Conservation (phyloP, 2,888 invertebrate genomes). For the Encarsia formosa region DNA sequence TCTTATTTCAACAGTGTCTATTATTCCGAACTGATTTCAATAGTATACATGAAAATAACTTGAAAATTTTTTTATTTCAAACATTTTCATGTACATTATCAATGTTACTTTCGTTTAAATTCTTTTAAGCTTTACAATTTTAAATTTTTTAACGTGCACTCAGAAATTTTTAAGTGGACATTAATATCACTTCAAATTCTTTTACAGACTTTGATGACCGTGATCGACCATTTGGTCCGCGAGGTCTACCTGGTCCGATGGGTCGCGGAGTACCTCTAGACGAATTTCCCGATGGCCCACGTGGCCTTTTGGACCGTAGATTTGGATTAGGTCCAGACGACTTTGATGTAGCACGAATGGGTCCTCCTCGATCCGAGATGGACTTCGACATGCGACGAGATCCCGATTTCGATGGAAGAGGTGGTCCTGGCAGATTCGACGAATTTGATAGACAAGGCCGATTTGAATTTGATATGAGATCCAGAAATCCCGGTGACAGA, state of each 20-base stretch:
- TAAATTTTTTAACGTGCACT: no score
- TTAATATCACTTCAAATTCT: no score
- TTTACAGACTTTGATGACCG: slow-evolving; percentile 19
- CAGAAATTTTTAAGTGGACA: no score
- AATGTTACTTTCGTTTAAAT: no score
- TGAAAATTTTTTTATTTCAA: background rate
- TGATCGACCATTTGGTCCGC: slow-evolving; percentile 13
- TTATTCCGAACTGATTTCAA: no score
- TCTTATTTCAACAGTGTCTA: background rate
- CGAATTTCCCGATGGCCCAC: slow-evolving; percentile 23
- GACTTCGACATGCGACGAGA: slow-evolving; percentile 39
- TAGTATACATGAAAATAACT: no score
- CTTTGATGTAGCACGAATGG: slow-evolving; percentile 27
- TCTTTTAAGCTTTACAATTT: no score
- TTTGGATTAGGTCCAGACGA: slow-evolving; percentile 20
- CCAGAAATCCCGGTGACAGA: slow-evolving; percentile 37
- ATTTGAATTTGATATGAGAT: slow-evolving; percentile 46
- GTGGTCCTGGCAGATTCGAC: background rate
- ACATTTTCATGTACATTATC: no score
- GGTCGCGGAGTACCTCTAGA: slow-evolving; percentile 14
- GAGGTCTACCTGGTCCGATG: slow-evolving; percentile 9
- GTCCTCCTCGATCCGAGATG: slow-evolving; percentile 29
- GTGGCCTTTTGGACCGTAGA: slow-evolving; percentile 16
- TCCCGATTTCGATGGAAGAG: slow-evolving; percentile 18
- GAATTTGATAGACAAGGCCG: slow-evolving; percentile 17